These are phyloP conservation scores for Drosophila setifemur DNA, from an alignment of 1,140 invertebrate species.

Conservation along the genomic window DNA sequence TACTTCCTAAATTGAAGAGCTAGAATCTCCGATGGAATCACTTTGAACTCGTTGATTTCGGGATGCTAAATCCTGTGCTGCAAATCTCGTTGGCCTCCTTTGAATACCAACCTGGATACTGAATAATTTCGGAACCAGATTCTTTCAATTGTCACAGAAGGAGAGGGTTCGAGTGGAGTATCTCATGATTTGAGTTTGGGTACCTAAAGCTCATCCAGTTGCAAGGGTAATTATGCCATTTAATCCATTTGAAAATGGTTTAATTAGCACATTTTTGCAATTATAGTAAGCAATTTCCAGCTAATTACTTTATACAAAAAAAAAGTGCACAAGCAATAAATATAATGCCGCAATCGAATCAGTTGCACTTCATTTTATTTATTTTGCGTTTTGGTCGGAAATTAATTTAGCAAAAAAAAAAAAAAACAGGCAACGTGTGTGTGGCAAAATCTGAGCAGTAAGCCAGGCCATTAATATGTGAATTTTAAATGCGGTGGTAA, in stretches of 20 bases:
- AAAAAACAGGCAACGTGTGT: not conserved
- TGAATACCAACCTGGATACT: constrained; percentile 51
- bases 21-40: not conserved
- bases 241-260: constrained; percentile 17
- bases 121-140: constrained; percentile 23
- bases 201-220: not conserved
- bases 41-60: too few species aligned
- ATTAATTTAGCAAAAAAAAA: constrained; percentile 1
- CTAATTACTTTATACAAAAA: constrained; percentile 16
- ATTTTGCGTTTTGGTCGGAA: not conserved
- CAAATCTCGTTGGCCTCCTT: constrained; percentile 42
- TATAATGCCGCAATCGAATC: constrained; percentile 3
- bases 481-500: not conserved
- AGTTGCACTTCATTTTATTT: constrained; percentile 16
- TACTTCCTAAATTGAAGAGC: constrained; percentile 28
- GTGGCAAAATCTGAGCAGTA: not conserved
- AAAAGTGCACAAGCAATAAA: constrained; percentile 10
- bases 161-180: constrained; percentile 33
- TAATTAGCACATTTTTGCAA: constrained; percentile 41
- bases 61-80: constrained; percentile 46
- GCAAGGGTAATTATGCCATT: constrained; percentile 17
- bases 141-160: constrained; percentile 35
- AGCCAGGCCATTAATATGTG: not conserved
- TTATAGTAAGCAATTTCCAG: constrained; percentile 3
- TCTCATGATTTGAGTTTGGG: constrained; percentile 30